phyloP scores from a whole-genome alignment of 2,888 invertebrate species.

The Cremastinae sp. region DNA sequence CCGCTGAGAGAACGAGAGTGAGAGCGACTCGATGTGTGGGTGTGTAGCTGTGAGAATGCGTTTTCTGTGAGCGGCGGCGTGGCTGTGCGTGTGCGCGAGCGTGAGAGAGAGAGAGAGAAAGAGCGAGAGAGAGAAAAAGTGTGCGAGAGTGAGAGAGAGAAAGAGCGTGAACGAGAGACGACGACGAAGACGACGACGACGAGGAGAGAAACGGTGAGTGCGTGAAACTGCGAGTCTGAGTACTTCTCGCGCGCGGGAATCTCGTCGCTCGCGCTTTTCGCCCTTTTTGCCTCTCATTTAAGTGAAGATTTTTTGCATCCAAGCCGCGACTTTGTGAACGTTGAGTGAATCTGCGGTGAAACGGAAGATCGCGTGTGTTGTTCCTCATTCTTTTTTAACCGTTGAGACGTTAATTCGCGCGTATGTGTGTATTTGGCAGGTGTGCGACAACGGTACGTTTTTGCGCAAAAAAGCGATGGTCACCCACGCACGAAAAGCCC shows the following conservation, averaged over 20 bases:
- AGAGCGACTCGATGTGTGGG: slow-evolving; percentile 21
- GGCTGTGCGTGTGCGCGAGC: slow-evolving; percentile 2
- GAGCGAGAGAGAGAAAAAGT: slow-evolving; percentile 38
- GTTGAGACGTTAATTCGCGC: slow-evolving; percentile 35
- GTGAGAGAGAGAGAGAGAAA: slow-evolving; percentile 35
- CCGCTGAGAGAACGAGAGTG: slow-evolving; percentile 50
- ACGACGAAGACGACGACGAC: slow-evolving; percentile 64
- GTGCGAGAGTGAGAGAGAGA: slow-evolving; percentile 32
- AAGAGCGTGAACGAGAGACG: slow-evolving; percentile 51
- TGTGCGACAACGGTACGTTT: slow-evolving; percentile 49
- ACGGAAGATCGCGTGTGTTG: slow-evolving; percentile 30
- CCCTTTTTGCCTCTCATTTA: slow-evolving; percentile 67
- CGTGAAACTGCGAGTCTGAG: slow-evolving; percentile 75
- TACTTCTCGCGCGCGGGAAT: slow-evolving; percentile 78
- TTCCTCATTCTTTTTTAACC: slow-evolving; percentile 29
- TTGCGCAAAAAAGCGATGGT: slow-evolving; percentile 66
- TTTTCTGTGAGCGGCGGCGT: slow-evolving; percentile 14
- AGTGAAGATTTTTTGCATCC: slow-evolving; percentile 62
- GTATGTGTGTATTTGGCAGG: slow-evolving; percentile 51
- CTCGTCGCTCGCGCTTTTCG: slow-evolving; percentile 74
- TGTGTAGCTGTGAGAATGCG: slow-evolving; percentile 7
- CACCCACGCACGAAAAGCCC: slow-evolving; percentile 61
- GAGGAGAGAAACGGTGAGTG: slow-evolving; percentile 63
- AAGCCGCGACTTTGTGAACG: slow-evolving; percentile 1
- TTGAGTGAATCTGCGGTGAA: slow-evolving; percentile 8